Conservation (phyloP, 2,888 invertebrate species). For the Tipula vernalis region DNA sequence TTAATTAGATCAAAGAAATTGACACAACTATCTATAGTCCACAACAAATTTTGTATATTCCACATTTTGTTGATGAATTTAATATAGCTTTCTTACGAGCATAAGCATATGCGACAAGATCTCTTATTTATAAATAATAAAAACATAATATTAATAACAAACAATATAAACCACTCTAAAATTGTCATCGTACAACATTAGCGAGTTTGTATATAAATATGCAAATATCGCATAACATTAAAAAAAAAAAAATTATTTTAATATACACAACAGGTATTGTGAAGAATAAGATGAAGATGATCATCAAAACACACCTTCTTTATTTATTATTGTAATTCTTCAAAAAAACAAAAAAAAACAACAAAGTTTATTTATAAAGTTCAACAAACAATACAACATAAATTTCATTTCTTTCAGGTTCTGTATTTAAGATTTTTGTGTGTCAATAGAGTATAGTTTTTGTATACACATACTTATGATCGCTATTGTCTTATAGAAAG, state of each 20-base stretch:
- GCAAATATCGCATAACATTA: neutral
- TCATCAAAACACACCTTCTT: neutral
- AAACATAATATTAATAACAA: neutral
- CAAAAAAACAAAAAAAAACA: neutral
- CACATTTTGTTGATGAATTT: neutral
- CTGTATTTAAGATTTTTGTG: neutral
- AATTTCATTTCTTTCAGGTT: constrained; percentile 4
- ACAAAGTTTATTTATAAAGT: neutral
- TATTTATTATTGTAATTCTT: neutral
- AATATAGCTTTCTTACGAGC: neutral
- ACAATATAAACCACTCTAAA: neutral
- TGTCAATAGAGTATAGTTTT: neutral
- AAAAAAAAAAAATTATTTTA: neutral
- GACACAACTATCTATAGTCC: neutral
- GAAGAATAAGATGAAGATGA: neutral
- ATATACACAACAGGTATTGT: neutral
- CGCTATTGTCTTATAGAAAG: neutral
- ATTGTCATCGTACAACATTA: neutral
- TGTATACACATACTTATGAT: neutral
- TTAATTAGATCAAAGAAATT: neutral
- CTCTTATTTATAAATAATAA: neutral
- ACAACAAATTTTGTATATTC: neutral
- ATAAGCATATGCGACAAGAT: neutral
- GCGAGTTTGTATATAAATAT: neutral
- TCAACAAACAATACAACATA: neutral